phyloP scores from a whole-genome alignment of 2,113 vertebrate species.

The Nycticorax nycticorax region DNA sequence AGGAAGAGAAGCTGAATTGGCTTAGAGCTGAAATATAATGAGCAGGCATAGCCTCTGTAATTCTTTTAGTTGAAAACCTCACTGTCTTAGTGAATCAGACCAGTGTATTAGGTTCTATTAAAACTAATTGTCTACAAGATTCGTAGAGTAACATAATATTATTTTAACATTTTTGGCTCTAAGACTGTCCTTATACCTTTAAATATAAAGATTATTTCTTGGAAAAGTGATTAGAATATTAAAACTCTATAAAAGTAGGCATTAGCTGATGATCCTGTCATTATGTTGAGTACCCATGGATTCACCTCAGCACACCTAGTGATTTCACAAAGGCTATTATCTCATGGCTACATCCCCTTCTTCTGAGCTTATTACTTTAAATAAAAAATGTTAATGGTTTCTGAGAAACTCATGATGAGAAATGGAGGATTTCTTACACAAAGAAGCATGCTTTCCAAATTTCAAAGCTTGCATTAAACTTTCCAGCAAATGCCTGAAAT shows the following conservation, averaged over 20 bases:
- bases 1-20: slow-evolving; percentile 25
- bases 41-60: slow-evolving; percentile 32
- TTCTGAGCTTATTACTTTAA: slow-evolving; percentile 75
- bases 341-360: slow-evolving; percentile 61
- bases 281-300: slow-evolving; percentile 69
- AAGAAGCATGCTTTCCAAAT: slow-evolving; percentile 56
- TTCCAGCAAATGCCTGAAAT: slow-evolving; percentile 57
- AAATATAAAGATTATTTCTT: slow-evolving; percentile 74
- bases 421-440: slow-evolving; percentile 44
- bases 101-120: slow-evolving; percentile 53
- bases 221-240: slow-evolving; percentile 76
- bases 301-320: slow-evolving; percentile 69
- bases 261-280: slow-evolving; percentile 65
- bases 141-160: slow-evolving; percentile 66
- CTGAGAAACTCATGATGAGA: slow-evolving; percentile 72
- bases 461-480: slow-evolving; percentile 65
- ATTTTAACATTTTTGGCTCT: slow-evolving; percentile 65
- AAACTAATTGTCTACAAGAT: slow-evolving; percentile 65
- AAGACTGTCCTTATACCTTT: slow-evolving; percentile 67
- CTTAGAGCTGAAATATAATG: slow-evolving; percentile 52
- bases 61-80: slow-evolving; percentile 45
- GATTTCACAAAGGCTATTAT: slow-evolving; percentile 72
- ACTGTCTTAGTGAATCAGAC: slow-evolving; percentile 53
- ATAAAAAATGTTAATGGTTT: slow-evolving; percentile 80
- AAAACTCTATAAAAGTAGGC: slow-evolving; percentile 68